phyloP scores from a whole-genome alignment of 2,888 invertebrate species.

The Papilio gigon region DNA sequence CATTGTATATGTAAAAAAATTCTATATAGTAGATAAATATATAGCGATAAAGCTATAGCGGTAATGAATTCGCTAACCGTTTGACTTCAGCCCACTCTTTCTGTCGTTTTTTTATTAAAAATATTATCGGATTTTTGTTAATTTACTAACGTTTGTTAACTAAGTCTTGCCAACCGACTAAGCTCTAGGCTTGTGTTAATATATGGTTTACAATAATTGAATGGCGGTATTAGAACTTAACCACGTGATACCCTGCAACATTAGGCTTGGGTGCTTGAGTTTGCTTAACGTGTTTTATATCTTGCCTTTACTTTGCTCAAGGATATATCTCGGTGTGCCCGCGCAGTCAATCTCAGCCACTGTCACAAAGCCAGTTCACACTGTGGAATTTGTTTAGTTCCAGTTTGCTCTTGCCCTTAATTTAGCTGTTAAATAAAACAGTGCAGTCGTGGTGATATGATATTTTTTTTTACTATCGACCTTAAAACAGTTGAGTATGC shows the following conservation, averaged over 20 bases:
- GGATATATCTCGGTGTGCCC: slow-evolving; percentile 36
- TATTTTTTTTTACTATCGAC: too few relatives aligned
- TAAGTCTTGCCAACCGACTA: too few relatives aligned
- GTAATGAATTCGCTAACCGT: neutral
- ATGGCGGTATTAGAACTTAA: too few relatives aligned
- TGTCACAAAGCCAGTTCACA: slow-evolving; percentile 33
- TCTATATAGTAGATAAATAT: slow-evolving; percentile 5
- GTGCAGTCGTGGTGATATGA: slow-evolving; percentile 28
- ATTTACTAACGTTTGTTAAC: too few relatives aligned
- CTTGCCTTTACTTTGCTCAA: slow-evolving; percentile 31
- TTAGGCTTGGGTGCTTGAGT: too few relatives aligned
- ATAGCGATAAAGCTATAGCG: neutral
- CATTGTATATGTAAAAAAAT: neutral
- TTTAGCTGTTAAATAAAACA: slow-evolving; percentile 19
- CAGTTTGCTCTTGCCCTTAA: neutral
- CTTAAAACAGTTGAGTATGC: too few relatives aligned
- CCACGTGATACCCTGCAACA: too few relatives aligned
- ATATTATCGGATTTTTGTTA: too few relatives aligned
- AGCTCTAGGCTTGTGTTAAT: too few relatives aligned
- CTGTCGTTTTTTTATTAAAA: too few relatives aligned
- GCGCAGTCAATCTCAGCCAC: neutral
- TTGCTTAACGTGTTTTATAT: too few relatives aligned
- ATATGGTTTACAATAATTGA: too few relatives aligned
- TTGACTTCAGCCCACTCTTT: neutral
- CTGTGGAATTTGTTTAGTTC: slow-evolving; percentile 27